Conservation (phyloP, 1,140 invertebrate genomes). For the Heliconius hermathena region DNA sequence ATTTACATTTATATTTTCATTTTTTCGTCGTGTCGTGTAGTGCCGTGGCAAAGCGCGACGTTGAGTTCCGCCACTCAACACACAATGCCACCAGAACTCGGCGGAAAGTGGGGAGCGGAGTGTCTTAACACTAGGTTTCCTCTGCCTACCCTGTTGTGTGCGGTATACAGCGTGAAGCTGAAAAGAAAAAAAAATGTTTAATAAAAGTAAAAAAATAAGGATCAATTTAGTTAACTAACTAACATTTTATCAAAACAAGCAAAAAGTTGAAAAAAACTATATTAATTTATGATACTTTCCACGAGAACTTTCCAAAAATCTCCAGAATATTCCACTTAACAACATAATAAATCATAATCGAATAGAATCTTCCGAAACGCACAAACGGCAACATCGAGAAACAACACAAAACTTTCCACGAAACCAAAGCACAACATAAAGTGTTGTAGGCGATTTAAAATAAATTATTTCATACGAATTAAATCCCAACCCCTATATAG, state of each 20-base stretch:
- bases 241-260: not conserved
- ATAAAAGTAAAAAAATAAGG: too few species aligned
- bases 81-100: too few species aligned
- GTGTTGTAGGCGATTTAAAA: constrained; percentile 17
- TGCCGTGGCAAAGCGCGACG: too few species aligned
- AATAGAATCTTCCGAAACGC: not conserved
- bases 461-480: constrained; percentile 17
- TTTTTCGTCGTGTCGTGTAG: too few species aligned
- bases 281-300: not conserved
- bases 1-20: too few species aligned
- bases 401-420: not conserved
- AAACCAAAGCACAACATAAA: not conserved
- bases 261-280: not conserved
- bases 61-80: too few species aligned
- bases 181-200: too few species aligned
- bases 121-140: too few species aligned
- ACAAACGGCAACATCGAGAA: not conserved
- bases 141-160: too few species aligned
- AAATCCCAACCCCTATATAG: constrained; percentile 36
- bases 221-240: too few species aligned
- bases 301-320: not conserved
- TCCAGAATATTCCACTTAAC: not conserved
- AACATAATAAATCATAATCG: not conserved
- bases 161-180: too few species aligned
- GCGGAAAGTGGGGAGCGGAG: too few species aligned